phyloP scores from a whole-genome alignment of 2,888 invertebrate genomes.

The Lagria hirta region DNA sequence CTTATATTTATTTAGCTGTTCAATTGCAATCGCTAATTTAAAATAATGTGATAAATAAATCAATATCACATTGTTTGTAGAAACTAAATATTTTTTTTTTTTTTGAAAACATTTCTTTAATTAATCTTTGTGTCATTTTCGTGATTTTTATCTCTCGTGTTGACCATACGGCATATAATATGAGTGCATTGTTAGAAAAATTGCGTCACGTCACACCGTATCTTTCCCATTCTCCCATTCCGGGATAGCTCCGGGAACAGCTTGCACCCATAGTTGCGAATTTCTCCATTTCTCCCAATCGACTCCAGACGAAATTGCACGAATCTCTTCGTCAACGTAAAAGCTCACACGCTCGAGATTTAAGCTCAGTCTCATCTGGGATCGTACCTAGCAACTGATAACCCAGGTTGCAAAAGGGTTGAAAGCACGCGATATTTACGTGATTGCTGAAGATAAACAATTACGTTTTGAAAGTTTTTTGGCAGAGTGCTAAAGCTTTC shows the following conservation, averaged over 20 bases:
- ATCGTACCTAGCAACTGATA: constrained; percentile 20
- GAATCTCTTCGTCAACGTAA: constrained; percentile 22
- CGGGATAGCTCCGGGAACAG: constrained; percentile 18
- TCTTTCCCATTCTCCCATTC: constrained; percentile 6
- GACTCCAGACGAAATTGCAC: constrained; percentile 22
- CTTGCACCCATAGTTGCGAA: constrained; percentile 22
- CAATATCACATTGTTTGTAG: not conserved
- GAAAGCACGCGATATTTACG: constrained; percentile 23
- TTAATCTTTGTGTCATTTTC: not conserved
- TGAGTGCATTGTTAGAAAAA: not conserved
- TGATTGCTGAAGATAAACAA: constrained; percentile 2
- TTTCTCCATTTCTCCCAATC: constrained; percentile 23
- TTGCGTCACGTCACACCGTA: constrained; percentile 14
- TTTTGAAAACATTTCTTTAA: not conserved
- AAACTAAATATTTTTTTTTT: not conserved
- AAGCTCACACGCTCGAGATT: constrained; percentile 26
- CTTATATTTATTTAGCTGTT: too few species aligned
- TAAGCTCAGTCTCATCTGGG: constrained; percentile 34
- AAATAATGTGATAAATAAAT: constrained; percentile 2
- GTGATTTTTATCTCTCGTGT: constrained; percentile 11
- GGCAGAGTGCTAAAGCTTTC: not conserved
- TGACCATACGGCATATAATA: constrained; percentile 11
- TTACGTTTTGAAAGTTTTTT: constrained; percentile 11
- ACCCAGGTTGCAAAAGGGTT: constrained; percentile 5
- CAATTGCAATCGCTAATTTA: constrained; percentile 6